Evolutionary conservation across 2,797 vertebrate species (phyloP).

Genomic region (Chaunax sp.): DNA sequence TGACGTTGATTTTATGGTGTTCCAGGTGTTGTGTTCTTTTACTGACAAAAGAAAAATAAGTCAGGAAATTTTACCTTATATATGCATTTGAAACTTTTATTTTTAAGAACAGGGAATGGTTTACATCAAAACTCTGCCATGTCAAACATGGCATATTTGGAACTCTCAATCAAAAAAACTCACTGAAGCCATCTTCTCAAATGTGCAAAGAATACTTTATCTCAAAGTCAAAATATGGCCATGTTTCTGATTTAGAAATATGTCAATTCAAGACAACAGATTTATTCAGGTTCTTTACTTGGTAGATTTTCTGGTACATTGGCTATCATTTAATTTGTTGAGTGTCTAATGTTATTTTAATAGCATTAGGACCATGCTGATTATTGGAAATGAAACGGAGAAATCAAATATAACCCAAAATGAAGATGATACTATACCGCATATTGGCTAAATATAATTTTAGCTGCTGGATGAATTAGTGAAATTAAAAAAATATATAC

Average conservation of each 20-base stretch:
- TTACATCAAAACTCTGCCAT: slow-evolving; percentile 35
- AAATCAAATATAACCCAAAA: slow-evolving; percentile 16
- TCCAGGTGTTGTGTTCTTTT: slow-evolving; percentile 34
- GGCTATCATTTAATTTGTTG: slow-evolving; percentile 32
- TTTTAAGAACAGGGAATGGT: slow-evolving; percentile 56
- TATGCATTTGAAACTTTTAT: slow-evolving; percentile 52
- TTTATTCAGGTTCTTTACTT: slow-evolving; percentile 12
- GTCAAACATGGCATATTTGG: slow-evolving; percentile 1
- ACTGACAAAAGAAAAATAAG: slow-evolving; percentile 29
- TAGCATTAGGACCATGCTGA: slow-evolving; percentile 10
- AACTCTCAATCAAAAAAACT: slow-evolving; percentile 15
- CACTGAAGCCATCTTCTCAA: slow-evolving; percentile 2
- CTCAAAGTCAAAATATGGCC: slow-evolving; percentile 8
- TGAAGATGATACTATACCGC: slow-evolving; percentile 4
- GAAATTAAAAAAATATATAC: neutral
- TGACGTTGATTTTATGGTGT: slow-evolving; percentile 34
- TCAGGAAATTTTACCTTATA: slow-evolving; percentile 29
- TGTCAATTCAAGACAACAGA: neutral
- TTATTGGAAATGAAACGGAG: slow-evolving; percentile 50
- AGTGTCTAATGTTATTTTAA: slow-evolving; percentile 7
- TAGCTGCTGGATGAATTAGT: slow-evolving; percentile 5
- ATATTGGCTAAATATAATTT: slow-evolving; percentile 1
- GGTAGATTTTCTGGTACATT: neutral
- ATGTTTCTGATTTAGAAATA: slow-evolving; percentile 9
- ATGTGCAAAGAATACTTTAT: neutral